Evolutionary conservation across 2,113 vertebrate genomes (phyloP), one percentile per base, ranked within the genome.

Genomic region (Halichoeres trimaculatus): DNA sequence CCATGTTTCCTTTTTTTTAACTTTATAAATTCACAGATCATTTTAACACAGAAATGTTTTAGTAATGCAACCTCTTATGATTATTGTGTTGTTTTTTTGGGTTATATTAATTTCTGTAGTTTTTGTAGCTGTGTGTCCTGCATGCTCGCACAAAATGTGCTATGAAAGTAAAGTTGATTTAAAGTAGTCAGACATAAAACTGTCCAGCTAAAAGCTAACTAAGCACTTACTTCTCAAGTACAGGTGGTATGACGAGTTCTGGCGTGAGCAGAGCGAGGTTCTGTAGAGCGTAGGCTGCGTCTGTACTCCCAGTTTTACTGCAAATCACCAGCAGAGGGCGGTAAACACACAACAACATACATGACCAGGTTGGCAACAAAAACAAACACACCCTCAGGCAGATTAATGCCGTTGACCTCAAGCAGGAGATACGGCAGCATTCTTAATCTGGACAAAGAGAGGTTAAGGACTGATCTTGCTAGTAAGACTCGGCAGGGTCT

Each of bases 231-330:
- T 95, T 98, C 94, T 99, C 98, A 67, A 99, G 96, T 36, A 99
- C 97, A 45, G 97, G 96, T 30, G 98, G 96, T 72, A 99, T 97
- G 74, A 96, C 96, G 73, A 99, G 95, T 60, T 99, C 95, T 19
- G 97, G 98, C 47, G 97, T 94, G 93, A 99, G 96, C 54, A 98
- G 95, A 56, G 98, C 98, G 69, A 99, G 95, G 91, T 99, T 98
- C 90, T 99, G 98, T 54, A 99, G 91, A 40, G 98, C 96, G 57
- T 96, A 98, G 34, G 98, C 97, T 69, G 98, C 98, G 68, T 99
- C 97, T 65, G 96, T 93, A 80, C 97, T 96, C 86, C 98, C 98
- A n/a, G 95, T 97, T 94, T 99, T 99, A 88, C 98, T 93, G 85
- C 53, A 76, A 35, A 62, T 53, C 24, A 69, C 76, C 77, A 86